Percentiles rank a stretch among this genome's conserved stretches.
These are phyloP conservation scores for Andricus grossulariae DNA, from an alignment of 1,140 invertebrate genomes.

Conservation along the genomic window DNA sequence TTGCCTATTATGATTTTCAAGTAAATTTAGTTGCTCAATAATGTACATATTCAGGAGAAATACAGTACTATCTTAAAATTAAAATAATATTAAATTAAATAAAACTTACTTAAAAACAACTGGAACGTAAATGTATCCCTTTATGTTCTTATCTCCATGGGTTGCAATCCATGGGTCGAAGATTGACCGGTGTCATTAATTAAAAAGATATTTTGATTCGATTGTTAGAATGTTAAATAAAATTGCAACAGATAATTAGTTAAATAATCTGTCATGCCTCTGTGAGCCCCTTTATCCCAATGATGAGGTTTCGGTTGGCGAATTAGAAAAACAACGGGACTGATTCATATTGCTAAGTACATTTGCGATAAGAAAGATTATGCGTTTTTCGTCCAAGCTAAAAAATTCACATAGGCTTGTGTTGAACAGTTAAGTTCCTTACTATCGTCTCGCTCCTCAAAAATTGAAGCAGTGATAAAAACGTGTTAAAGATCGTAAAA, in stretches of 20 bases:
- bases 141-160: slow-evolving; percentile 4
- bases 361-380: slow-evolving; percentile 1
- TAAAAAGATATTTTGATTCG: not conserved
- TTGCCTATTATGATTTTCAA: too few relatives aligned
- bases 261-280: slow-evolving; percentile 9
- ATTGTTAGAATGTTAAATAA: slow-evolving; percentile 7
- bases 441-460: slow-evolving; percentile 25
- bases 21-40: too few relatives aligned
- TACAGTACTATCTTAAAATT: not conserved
- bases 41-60: not conserved
- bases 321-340: not conserved
- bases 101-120: slow-evolving; percentile 11
- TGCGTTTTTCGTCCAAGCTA: not conserved
- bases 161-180: not conserved
- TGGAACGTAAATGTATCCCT: slow-evolving; percentile 2
- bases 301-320: slow-evolving; percentile 3
- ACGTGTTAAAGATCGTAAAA: not conserved
- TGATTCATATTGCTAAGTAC: slow-evolving; percentile 17
- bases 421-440: not conserved
- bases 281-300: slow-evolving; percentile 1
- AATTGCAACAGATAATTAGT: slow-evolving; percentile 6
- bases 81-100: slow-evolving; percentile 14
- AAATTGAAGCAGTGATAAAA: not conserved
- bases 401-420: not conserved
- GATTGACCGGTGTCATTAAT: slow-evolving; percentile 2